Base-by-base conservation (phyloP, 2,113 vertebrate genomes). In the Sceloporus undulatus region DNA sequence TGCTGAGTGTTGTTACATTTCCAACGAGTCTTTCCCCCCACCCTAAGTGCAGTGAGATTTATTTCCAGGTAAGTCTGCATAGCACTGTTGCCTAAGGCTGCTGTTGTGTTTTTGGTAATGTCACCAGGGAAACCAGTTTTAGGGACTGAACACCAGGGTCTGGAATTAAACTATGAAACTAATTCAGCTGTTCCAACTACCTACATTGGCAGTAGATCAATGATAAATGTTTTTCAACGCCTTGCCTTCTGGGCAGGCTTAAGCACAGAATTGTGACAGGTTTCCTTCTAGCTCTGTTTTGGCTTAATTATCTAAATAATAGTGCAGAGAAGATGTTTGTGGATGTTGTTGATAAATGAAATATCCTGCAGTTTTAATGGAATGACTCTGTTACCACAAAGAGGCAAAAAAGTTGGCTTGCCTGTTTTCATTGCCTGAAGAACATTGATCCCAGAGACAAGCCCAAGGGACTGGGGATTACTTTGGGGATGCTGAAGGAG, bases 51-150 rank as follows among this genome's bases (percentile, higher is more conserved):
- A 79, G 5, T 52, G 19, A 77, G 25, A 42, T 29, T 8, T 42
- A 65, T 54, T 42, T 23, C 23, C 38, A 85, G 40, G 65, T 16
- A 34, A 75, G 27, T 25, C 8, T 25, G 38, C 13, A 34, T 65
- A 65, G 54, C 9, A 75, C 25, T 48, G 25, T 70, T 65, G 56
- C 54, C 71, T 42, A 34, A 81, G 52, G 70, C 70, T 4, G 23
- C 79, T 25, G 56, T 82, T 62, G 18, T 48, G 38, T 77, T 40
- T 76, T 65, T 65, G 76, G 38, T 48, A 13, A 77, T 52, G 56
- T 77, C 84, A 77, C 84, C 84, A 77, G 40, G 74, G 65, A 56
- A 66, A 85, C 79, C 70, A 87, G 68, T 75, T 42, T 75, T n/a
- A 75, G 56, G 71, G 74, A 75, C 21, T 42, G 68, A 62, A 34